phyloP scores from a whole-genome alignment of 2,888 invertebrate species.

The Leptinotarsa juncta region DNA sequence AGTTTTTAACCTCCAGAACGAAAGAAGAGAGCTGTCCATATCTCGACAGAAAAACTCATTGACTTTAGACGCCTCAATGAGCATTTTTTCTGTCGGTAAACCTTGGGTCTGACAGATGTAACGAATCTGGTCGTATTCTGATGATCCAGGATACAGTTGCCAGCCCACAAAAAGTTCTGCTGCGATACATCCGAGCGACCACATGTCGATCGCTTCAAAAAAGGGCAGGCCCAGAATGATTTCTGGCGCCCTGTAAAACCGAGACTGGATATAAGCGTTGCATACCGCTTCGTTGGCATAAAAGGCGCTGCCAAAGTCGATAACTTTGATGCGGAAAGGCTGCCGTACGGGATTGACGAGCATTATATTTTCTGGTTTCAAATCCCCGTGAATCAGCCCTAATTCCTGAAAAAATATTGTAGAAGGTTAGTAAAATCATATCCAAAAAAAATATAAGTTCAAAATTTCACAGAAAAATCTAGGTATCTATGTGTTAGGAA shows the following conservation, averaged over 20 bases:
- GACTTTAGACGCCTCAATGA: conserved; percentile 96
- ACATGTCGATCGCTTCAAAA: conserved; percentile 99
- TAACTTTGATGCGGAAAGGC: conserved; percentile 99
- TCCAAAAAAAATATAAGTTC: no score
- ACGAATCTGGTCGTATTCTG: conserved; percentile 98
- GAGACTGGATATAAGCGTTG: conserved; percentile 98
- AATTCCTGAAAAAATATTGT: conserved; percentile 79
- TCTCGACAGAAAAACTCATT: conserved; percentile 98
- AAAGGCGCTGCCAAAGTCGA: conserved; percentile 99
- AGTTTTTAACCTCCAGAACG: conserved; percentile 90
- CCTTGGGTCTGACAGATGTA: conserved; percentile 84
- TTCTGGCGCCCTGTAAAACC: conserved; percentile 98
- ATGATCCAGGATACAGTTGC: conserved; percentile 99
- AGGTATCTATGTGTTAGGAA: no score
- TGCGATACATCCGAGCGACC: conserved; percentile 99
- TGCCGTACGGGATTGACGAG: conserved; percentile 97
- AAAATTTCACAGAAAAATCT: no score
- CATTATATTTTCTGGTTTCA: conserved; percentile 99
- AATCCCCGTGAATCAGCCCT: conserved; percentile 98
- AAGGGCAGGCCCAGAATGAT: conserved; percentile 98
- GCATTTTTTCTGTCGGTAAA: conserved; percentile 97
- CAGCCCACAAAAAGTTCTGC: conserved; percentile 99
- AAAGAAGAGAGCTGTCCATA: conserved; percentile 89
- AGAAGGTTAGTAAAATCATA: not conserved
- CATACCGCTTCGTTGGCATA: conserved; percentile 99